Evolutionary conservation across 2,888 invertebrate species (phyloP), one percentile per base, ranked within the genome.

Genomic region (Mythimna impura): DNA sequence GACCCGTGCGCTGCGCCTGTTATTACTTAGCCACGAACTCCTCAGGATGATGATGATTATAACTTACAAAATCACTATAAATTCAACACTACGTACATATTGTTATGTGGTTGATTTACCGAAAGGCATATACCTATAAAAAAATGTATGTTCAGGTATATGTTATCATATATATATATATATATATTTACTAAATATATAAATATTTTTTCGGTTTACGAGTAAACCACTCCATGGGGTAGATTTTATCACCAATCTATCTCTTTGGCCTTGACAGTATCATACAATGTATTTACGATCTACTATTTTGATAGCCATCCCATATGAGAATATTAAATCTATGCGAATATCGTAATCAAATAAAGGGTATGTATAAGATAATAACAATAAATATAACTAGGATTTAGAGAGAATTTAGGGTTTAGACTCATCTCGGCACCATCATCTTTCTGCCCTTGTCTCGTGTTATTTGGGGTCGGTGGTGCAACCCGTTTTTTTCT

Each of bases 221-320:
- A 70, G 34, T 54, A 54, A 14, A 4, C 36, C 64, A 1, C 30
- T 34, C 14, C 30, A 50, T 50, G 60, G 76, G 64, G 30, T 78
- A 52, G 64, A 61, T 71, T 76, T 71, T 71, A 78, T 76, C 30
- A 65, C 78, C 60, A 65, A 65, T 71, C 55, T 55, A 78, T 78
- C 14, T 50, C 30, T 5, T 17, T 57, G 79, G 0, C 58, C 63
- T 67, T 66, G 36, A 67, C 22, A n/a, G 9, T 50, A 47, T 47
- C 20, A 47, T 47, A 1, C 9, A 55, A 50, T 63, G 14, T 67
- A 43, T 47, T 58, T 17, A 63, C 22, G 70, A 63, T 63, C 7
- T 77, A 64, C 10, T 77, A 64, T 64, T 14, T 50, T 73, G 43
- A 30, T 47, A 36, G 17, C 25, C 6, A 54, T n/a, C 8, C 6